Evolutionary conservation across 2,113 vertebrate species (phyloP).

Genomic region (Brevimyrus niger): DNA sequence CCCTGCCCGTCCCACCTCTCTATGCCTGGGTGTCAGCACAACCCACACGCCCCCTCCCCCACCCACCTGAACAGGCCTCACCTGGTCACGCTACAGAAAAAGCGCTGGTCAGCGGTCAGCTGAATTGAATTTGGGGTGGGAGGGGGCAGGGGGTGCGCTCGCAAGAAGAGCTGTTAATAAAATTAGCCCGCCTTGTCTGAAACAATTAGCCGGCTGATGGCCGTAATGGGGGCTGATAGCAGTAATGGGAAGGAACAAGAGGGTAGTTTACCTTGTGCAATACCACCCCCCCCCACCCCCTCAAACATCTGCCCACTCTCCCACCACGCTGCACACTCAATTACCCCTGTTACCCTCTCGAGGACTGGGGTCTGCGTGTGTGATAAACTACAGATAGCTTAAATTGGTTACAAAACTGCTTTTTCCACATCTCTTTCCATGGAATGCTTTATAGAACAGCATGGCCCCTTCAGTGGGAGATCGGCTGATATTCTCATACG

Average conservation of each 20-base stretch:
- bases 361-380: background rate
- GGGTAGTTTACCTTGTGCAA: constrained; percentile 22
- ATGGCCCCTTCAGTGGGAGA: background rate
- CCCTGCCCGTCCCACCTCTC: background rate
- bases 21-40: background rate
- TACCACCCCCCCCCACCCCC: constrained; percentile 4
- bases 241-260: constrained; percentile 20
- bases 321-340: background rate
- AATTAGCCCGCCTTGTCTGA: constrained; percentile 19
- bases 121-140: background rate
- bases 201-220: constrained; percentile 14
- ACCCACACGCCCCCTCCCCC: background rate
- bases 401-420: background rate
- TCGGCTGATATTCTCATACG: background rate
- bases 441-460: background rate
- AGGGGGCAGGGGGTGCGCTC: background rate
- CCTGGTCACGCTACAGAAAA: background rate
- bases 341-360: constrained; percentile 3
- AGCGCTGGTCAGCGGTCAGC: background rate
- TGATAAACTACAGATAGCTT: background rate
- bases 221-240: constrained; percentile 24
- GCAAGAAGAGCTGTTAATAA: constrained; percentile 17
- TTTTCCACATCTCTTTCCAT: background rate
- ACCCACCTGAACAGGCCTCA: background rate
- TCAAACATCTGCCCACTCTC: constrained; percentile 15